These are phyloP conservation scores for Melieria omissa DNA, from an alignment of 2,888 invertebrate species.

Conservation along the genomic window DNA sequence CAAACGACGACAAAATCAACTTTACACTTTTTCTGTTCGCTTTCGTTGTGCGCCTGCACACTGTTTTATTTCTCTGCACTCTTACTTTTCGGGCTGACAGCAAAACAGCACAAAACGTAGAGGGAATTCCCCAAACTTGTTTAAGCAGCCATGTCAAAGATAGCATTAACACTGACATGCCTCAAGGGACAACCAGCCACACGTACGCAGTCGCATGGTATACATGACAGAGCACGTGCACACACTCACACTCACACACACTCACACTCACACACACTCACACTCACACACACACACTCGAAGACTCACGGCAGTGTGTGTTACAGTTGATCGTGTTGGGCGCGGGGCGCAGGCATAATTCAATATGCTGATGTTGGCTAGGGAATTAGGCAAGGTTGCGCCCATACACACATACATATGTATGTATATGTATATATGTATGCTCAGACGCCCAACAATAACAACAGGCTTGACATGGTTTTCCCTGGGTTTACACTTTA, in stretches of 20 bases:
- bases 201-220: conserved; percentile 23
- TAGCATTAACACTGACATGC: conserved; percentile 58
- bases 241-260: background rate
- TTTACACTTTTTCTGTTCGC: conserved; percentile 1
- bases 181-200: conserved; percentile 29
- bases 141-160: conserved; percentile 60
- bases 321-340: too few species aligned
- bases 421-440: too few species aligned
- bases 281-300: background rate
- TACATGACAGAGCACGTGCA: conserved; percentile 5
- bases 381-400: too few species aligned
- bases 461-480: too few species aligned
- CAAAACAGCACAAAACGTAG: background rate
- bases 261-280: background rate
- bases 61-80: background rate
- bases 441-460: too few species aligned
- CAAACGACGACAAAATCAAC: background rate
- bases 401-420: too few species aligned
- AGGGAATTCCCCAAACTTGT: background rate
- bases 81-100: background rate
- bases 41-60: background rate
- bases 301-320: conserved; percentile 1
- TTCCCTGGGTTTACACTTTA: too few species aligned
- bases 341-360: too few species aligned
- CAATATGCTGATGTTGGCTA: too few species aligned